Evolutionary conservation across 2,113 vertebrate species (phyloP).

Genomic region (Parotia lawesii): DNA sequence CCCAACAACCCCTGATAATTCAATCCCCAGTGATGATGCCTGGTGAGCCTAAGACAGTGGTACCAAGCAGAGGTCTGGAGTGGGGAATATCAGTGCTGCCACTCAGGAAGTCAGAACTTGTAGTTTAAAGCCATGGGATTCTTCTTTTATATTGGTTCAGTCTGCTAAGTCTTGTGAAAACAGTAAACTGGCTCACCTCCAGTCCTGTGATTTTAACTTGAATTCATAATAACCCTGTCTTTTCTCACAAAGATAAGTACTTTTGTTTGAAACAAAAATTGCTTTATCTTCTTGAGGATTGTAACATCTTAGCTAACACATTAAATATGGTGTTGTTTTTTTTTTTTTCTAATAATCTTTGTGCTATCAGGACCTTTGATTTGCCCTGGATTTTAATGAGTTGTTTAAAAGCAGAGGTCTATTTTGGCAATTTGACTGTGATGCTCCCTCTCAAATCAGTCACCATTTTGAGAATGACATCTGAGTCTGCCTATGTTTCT

Average conservation of each 20-base stretch:
- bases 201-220: neutral
- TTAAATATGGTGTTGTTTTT: fast-evolving
- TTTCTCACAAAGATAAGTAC: neutral
- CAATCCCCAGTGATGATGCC: neutral
- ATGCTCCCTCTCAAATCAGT: neutral
- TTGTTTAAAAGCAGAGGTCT: neutral
- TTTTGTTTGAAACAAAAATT: neutral
- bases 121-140: neutral
- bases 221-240: constrained; percentile 16
- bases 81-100: neutral
- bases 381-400: neutral
- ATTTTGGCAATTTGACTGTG: neutral
- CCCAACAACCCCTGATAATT: neutral
- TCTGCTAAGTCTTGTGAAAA: neutral
- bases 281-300: neutral
- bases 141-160: neutral
- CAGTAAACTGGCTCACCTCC: constrained; percentile 10
- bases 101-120: neutral
- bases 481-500: constrained; percentile 52
- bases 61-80: neutral
- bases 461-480: constrained; percentile 34
- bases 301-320: neutral
- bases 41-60: fast-evolving
- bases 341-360: neutral
- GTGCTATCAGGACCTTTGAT: neutral